Evolutionary conservation across 2,888 invertebrate species (phyloP), one percentile per base, ranked within the genome.

Genomic region (Nephrotoma flavescens): DNA sequence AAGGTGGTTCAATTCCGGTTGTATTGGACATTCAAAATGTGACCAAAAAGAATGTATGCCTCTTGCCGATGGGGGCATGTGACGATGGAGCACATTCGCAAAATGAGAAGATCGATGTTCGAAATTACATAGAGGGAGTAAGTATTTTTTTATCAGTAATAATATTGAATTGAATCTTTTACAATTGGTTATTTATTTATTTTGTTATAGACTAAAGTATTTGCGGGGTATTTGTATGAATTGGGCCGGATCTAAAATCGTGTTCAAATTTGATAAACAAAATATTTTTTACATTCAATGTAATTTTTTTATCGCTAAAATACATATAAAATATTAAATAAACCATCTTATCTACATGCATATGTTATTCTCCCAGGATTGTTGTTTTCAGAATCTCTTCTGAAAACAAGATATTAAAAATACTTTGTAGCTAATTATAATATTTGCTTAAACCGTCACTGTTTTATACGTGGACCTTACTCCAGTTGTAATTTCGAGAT

Each of bases 21-120:
- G 98, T 99, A 86, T 93, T 99, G 88, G 97, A 97, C 83, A 94
- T 99, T 90, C 95, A 97, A 92, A 96, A 98, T 91, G 96, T 96
- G 9, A 98, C 98, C 87, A 96, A 96, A 0, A 97, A 97, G 91
- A 99, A 97, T 92, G 98, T 99, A 86, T 94, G 99, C 90, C 93
- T 99, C 88, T 93, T 99, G 88, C 99, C 99, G 0, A 96, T 99
- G 91, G 99, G 99, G 86, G 95, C 97, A 87, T 89, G 90, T 87
- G 99, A 99, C 92, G 99, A 99, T 92, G 99, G 99, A 89, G 99
- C 99, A 87, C 99, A 99, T 93, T 98, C 98, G 12, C 98, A 99
- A 92, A 99, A 99, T 92, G 99, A 99, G 92, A 99, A 99, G 92
- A 93, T 99, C 89, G 96, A 99, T 92, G 93, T 96, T 87, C 94